A percentile compares a stretch with the other conserved stretches of the same genome.
phyloP scores from a whole-genome alignment of 2,888 invertebrate genomes.

The Criorhina ranunculi region DNA sequence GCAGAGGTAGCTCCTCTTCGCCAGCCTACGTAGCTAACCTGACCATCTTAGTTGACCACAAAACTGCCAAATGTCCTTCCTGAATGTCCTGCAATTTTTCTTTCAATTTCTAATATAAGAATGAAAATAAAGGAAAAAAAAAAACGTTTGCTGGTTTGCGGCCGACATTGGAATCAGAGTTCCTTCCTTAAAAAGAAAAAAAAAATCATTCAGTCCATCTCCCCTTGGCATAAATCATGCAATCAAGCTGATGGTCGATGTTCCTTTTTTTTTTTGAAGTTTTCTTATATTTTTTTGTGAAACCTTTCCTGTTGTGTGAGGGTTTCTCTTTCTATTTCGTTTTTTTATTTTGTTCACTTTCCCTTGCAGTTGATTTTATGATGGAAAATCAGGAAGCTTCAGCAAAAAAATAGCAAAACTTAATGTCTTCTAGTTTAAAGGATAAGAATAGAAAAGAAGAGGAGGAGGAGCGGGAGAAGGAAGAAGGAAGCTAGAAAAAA shows the following conservation, averaged over 20 bases:
- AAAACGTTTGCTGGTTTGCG: conserved; percentile 12
- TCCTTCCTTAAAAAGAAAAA: conserved; percentile 24
- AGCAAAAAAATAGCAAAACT: conserved; percentile 40
- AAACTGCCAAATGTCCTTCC: neutral
- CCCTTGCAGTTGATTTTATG: conserved; percentile 28
- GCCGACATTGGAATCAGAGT: conserved; percentile 24
- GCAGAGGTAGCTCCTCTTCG: no score
- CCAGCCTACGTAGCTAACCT: no score
- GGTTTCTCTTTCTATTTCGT: conserved; percentile 16
- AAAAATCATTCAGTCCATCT: conserved; percentile 16
- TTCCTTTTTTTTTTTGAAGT: conserved; percentile 4
- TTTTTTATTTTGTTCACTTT: conserved; percentile 44
- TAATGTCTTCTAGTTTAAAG: neutral
- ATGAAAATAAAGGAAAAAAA: neutral
- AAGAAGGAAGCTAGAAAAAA: conserved; percentile 7
- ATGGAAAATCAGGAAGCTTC: conserved; percentile 30
- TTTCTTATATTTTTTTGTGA: conserved; percentile 11
- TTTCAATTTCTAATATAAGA: neutral
- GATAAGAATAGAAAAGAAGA: no score
- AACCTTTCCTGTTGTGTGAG: conserved; percentile 16
- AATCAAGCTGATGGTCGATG: conserved; percentile 56
- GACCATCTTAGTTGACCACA: conserved; percentile 7
- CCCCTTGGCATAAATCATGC: conserved; percentile 63
- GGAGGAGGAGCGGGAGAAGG: neutral
- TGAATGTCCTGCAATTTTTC: neutral